These are phyloP conservation scores for Drosophila pachea DNA, from an alignment of 1,140 invertebrate species.

Conservation along the genomic window DNA sequence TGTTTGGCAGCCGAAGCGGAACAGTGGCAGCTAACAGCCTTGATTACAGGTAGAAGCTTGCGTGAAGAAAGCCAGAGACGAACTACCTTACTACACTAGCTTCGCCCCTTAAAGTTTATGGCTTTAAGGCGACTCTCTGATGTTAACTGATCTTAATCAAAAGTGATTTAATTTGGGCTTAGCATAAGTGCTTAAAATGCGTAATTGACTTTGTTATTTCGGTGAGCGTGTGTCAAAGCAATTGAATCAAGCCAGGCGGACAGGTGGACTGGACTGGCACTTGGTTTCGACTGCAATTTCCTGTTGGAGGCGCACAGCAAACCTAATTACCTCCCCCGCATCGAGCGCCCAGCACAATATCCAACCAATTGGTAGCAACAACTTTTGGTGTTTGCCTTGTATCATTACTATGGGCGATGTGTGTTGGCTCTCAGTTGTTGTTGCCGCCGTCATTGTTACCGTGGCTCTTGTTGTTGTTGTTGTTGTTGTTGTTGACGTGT, in stretches of 20 bases:
- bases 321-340: conserved; percentile 42
- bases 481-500: conserved; percentile 47
- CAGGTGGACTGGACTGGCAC: conserved; percentile 3
- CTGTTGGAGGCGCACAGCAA: conserved; percentile 35
- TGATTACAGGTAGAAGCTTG: conserved; percentile 6
- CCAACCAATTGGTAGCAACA: conserved; percentile 32
- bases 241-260: not conserved
- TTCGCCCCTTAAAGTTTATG: too few species aligned
- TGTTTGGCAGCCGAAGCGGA: conserved; percentile 18
- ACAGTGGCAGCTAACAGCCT: conserved; percentile 25
- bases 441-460: conserved; percentile 44
- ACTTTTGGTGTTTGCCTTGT: conserved; percentile 43
- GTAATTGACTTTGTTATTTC: not conserved
- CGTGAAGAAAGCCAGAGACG: too few species aligned
- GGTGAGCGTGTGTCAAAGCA: not conserved
- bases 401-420: conserved; percentile 20
- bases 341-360: conserved; percentile 2
- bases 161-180: not conserved
- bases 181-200: not conserved
- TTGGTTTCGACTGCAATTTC: conserved; percentile 58
- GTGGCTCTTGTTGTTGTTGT: conserved; percentile 49
- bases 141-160: not conserved
- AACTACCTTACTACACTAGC: too few species aligned
- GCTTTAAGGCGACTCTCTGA: too few species aligned
- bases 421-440: conserved; percentile 34